A percentile compares a stretch with the other conserved stretches of the same genome.
phyloP scores from a whole-genome alignment of 2,888 invertebrate genomes.

The Chaetoderma sp. region DNA sequence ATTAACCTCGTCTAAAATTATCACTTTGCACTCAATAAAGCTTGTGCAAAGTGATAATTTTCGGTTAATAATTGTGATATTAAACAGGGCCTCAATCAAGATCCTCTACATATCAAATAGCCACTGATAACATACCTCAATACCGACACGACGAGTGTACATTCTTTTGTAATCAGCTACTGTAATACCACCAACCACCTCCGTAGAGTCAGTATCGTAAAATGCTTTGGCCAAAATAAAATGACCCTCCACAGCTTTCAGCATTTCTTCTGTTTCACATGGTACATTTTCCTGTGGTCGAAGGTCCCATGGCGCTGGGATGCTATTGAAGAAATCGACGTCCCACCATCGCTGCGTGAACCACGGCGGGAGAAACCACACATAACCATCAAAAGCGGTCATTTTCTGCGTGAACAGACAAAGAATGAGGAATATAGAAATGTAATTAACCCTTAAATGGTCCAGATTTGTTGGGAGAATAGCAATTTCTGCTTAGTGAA shows the following conservation, averaged over 20 bases:
- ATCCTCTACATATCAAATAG: neutral
- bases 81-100: too few species aligned
- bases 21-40: neutral
- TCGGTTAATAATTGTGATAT: neutral
- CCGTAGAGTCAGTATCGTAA: slow-evolving; percentile 75
- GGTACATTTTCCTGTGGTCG: slow-evolving; percentile 71
- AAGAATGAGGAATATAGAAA: neutral
- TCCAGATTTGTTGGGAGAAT: too few species aligned
- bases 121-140: slow-evolving; percentile 41
- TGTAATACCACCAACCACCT: slow-evolving; percentile 75
- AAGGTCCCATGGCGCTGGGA: slow-evolving; percentile 38
- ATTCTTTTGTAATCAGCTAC: slow-evolving; percentile 75
- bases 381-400: slow-evolving; percentile 76
- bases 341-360: slow-evolving; percentile 74
- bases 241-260: slow-evolving; percentile 80
- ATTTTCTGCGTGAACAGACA: slow-evolving; percentile 60
- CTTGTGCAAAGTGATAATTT: neutral
- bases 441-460: too few species aligned
- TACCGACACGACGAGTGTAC: slow-evolving; percentile 47
- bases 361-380: slow-evolving; percentile 89
- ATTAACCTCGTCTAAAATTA: too few species aligned
- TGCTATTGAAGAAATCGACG: slow-evolving; percentile 71
- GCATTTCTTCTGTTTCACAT: slow-evolving; percentile 75
- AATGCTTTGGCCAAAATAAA: slow-evolving; percentile 79
- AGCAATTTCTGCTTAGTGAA: too few species aligned